Evolutionary conservation across 1,140 invertebrate genomes (phyloP), one percentile per base, ranked within the genome.

Genomic region (Lerema accius): DNA sequence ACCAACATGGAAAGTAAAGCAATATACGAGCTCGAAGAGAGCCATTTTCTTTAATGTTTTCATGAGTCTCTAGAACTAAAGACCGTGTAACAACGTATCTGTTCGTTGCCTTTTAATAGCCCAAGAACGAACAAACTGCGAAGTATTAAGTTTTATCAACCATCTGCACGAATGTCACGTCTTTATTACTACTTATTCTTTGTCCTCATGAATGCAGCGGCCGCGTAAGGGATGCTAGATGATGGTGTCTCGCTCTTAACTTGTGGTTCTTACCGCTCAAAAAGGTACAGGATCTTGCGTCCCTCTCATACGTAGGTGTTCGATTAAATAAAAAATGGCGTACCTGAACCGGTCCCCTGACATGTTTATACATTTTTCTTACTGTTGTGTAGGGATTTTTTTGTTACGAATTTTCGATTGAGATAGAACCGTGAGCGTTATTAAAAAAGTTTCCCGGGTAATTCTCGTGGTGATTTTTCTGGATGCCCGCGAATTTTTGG

Each of bases 151-250:
- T 87, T 90, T 90, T 90, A 90, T 87, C 78, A 85, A 89, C 73
- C 83, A 89, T 90, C 84, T 89, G 84, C 78, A 90, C 73, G 80
- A 85, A 78, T 86, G 83, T 88, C 86, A 89, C 84, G 86, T 90
- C 86, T 89, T 82, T 89, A 89, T 89, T 85, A 80, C 83, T 86
- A 82, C 83, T 86, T 89, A 89, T 84, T 86, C 87, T 87, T 88
- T 87, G 86, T 83, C 80, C 78, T 82, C 75, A 72, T 82, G 80
- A 79, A 85, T 85, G 84, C 79, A 85, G 63, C 65, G 73, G 64
- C 45, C 40, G 61, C 37, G 55, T 55, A 72, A 63, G 56, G 67
- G 80, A 84, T 37, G 60, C 70, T 59, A 19, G 75, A 77, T 70
- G 35, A 60, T 66, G 61, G 56, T 49, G 69, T 86, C 80, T 63